These are phyloP conservation scores for Amorpha juglandis DNA, from an alignment of 2,888 invertebrate species.

Conservation along the genomic window DNA sequence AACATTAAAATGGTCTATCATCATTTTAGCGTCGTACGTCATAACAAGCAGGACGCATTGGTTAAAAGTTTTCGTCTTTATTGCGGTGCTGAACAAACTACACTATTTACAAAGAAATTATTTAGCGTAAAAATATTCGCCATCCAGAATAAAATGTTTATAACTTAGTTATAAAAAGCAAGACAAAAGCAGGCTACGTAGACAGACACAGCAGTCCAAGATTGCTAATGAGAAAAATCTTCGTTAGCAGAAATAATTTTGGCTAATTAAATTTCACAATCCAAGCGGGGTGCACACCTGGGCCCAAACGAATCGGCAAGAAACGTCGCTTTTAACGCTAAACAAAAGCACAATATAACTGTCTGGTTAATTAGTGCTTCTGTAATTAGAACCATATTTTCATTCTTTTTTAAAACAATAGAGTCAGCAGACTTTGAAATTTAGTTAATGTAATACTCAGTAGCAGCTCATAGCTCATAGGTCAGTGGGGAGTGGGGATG, in stretches of 20 bases:
- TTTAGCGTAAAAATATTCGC: neutral
- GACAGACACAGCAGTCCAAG: slow-evolving; percentile 9
- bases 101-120: neutral
- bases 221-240: slow-evolving; percentile 72
- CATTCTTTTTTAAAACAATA: slow-evolving; percentile 8
- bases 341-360: slow-evolving; percentile 44
- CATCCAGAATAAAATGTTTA: neutral
- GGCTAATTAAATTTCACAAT: slow-evolving; percentile 71
- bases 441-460: too few species aligned
- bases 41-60: too few species aligned
- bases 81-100: too few species aligned
- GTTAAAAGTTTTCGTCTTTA: too few species aligned
- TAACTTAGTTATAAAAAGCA: neutral
- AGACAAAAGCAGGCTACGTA: neutral
- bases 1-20: too few species aligned
- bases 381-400: slow-evolving; percentile 14
- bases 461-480: too few species aligned
- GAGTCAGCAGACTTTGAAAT: neutral
- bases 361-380: slow-evolving; percentile 47
- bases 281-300: slow-evolving; percentile 59
- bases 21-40: too few species aligned
- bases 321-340: slow-evolving; percentile 45
- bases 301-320: slow-evolving; percentile 45
- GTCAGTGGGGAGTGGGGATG: too few species aligned
- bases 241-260: slow-evolving; percentile 70